Conservation (phyloP, 2,888 invertebrate species). For the Pristionchus exspectatus region DNA sequence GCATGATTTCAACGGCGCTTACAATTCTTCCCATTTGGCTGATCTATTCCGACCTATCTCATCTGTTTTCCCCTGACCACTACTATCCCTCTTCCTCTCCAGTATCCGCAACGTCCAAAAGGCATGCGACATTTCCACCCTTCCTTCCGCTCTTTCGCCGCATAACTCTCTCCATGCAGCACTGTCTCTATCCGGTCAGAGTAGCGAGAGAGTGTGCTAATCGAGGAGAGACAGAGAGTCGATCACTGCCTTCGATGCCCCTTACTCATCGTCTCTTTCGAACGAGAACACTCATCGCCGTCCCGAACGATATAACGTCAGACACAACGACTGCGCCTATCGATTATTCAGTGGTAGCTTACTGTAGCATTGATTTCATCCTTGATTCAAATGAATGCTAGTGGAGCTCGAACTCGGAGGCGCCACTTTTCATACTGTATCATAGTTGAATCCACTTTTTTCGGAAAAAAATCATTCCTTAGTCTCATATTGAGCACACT, state of each 20-base stretch:
- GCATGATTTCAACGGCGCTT: not conserved
- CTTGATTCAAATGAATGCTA: too few species aligned
- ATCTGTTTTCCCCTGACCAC: not conserved
- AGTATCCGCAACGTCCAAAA: constrained; percentile 5
- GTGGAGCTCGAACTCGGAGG: too few species aligned
- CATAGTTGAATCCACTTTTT: too few species aligned
- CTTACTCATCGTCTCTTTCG: not conserved
- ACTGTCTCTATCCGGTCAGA: not conserved
- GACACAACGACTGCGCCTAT: not conserved
- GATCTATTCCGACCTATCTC: not conserved
- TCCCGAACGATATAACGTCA: not conserved
- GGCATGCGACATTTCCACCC: constrained; percentile 3
- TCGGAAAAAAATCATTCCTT: too few species aligned
- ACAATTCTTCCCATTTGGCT: not conserved
- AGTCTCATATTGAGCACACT: too few species aligned
- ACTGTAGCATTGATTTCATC: not conserved
- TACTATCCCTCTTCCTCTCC: not conserved
- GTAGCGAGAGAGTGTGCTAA: not conserved
- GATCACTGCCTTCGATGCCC: not conserved
- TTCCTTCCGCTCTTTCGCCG: not conserved
- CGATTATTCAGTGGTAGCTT: not conserved
- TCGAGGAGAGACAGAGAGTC: not conserved
- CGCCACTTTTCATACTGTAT: too few species aligned
- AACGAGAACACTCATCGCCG: not conserved
- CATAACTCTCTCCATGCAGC: not conserved